Evolutionary conservation across 2,888 invertebrate genomes (phyloP), one percentile per base, ranked within the genome.

Genomic region (Drosophila heteroneura): DNA sequence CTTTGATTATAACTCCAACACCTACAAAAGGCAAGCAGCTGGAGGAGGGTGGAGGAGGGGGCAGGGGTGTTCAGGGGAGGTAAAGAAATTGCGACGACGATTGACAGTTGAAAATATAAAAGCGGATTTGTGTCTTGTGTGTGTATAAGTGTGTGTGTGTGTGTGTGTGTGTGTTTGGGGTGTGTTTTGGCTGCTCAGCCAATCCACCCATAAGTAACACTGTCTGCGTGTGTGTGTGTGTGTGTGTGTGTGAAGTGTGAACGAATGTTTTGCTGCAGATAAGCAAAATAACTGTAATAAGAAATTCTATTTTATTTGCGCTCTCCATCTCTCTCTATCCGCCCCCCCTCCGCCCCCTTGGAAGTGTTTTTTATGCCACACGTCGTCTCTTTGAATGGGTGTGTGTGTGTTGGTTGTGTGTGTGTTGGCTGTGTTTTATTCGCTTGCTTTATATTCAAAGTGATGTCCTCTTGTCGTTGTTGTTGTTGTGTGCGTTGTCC

Each of bases 41-140:
- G 32, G 28, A 4, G 5, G 49, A 61, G 68, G 68, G 62, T 60
- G 52, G 28, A 53, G 54, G 28, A 12, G 9, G 32, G 10, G 16
- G 16, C 32, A 9, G 14, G 30, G n/a, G 2, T 10, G 22, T 28
- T 10, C 10, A 10, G 56, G 39, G 35, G 53, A 39, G n/a, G 33
- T 47, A 62, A 47, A 41, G 77, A 76, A 84, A 86, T 86, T 78
- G 86, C 81, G 73, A 80, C 76, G 79, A 79, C 87, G 91, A 91
- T 91, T 90, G 90, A 90, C 90, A 90, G 91, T 91, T 91, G 87
- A 85, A 90, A 90, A 91, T 91, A 90, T 91, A 88, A 90, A 91
- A 91, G 91, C 89, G 91, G 90, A 90, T 90, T 89, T 90, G 87
- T 90, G 89, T 89, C 84, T 75, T 74, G 6, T 60, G 39, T 53